phyloP scores from a whole-genome alignment of 2,113 vertebrate species.

The Sorex araneus region DNA sequence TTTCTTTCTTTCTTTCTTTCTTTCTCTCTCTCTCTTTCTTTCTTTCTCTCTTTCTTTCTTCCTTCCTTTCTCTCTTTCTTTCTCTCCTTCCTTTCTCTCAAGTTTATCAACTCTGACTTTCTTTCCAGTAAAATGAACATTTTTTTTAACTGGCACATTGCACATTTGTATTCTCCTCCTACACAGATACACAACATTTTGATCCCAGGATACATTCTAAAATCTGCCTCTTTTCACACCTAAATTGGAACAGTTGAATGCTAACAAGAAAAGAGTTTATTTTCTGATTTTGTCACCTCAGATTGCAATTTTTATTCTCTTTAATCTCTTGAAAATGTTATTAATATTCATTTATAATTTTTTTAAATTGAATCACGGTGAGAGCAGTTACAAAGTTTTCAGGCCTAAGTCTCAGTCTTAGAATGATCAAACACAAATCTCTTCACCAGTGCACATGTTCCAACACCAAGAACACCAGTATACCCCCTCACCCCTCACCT shows the following conservation, averaged over 20 bases:
- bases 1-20: too few species aligned
- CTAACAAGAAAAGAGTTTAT: background rate
- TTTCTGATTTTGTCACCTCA: background rate
- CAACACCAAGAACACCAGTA: too few species aligned
- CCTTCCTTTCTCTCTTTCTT: too few species aligned
- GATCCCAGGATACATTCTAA: background rate
- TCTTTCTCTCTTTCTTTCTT: too few species aligned
- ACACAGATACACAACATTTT: background rate
- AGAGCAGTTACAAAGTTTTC: too few species aligned
- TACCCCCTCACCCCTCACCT: too few species aligned
- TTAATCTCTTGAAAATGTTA: background rate
- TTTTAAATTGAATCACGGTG: too few species aligned
- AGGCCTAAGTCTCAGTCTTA: too few species aligned
- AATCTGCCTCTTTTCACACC: background rate
- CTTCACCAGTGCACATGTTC: too few species aligned
- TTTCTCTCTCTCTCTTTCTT: background rate
- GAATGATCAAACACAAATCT: too few species aligned
- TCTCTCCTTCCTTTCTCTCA: too few species aligned
- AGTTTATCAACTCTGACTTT: background rate
- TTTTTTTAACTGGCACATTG: background rate
- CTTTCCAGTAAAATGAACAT: background rate
- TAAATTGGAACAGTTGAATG: background rate
- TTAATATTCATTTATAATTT: background rate
- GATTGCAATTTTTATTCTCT: background rate
- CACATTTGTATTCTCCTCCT: background rate